Evolutionary conservation across 1,140 invertebrate species (phyloP), one percentile per base, ranked within the genome.

Genomic region (Zophobas morio): DNA sequence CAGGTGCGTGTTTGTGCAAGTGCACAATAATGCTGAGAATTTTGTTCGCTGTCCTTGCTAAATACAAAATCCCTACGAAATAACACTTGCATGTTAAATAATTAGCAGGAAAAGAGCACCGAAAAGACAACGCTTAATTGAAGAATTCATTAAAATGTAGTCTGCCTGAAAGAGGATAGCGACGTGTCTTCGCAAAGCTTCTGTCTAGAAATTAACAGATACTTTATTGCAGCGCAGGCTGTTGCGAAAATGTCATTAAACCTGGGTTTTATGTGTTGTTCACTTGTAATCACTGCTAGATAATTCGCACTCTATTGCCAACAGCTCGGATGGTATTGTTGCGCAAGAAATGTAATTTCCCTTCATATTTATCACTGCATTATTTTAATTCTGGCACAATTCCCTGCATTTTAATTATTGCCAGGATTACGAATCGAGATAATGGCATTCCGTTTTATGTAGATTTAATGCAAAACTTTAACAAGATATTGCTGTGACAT

Each of bases 171-270:
- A 73, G 47, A 66, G 60, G 60, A 66, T 66, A 42, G 60, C 60
- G 33, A 66, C 60, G 60, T 66, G 60, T 66, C 60, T 66, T 66
- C 42, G 60, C 60, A 32, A 66, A 66, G 60, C 60, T 66, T 66
- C 60, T 53, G 71, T 73, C 49, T 76, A 70, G 78, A 79, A 79
- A 79, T 79, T 79, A 79, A 79, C 78, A 79, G 70, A 79, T 79
- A 79, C 74, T 79, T 79, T 79, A 79, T 76, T 70, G 74, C 47
- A 57, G 74, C 74, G 49, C 78, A 79, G 78, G 78, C 78, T 79
- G 78, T 70, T 76, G 78, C 78, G 56, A 74, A 78, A 76, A 79
- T 79, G 78, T 79, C 78, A 79, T 79, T 79, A 79, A 79, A 79
- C 74, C 74, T 76, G 74, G 74, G 70, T 79, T 79, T 79, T 79